Conservation (phyloP, 2,113 vertebrate genomes). For the Stictonetta naevosa region DNA sequence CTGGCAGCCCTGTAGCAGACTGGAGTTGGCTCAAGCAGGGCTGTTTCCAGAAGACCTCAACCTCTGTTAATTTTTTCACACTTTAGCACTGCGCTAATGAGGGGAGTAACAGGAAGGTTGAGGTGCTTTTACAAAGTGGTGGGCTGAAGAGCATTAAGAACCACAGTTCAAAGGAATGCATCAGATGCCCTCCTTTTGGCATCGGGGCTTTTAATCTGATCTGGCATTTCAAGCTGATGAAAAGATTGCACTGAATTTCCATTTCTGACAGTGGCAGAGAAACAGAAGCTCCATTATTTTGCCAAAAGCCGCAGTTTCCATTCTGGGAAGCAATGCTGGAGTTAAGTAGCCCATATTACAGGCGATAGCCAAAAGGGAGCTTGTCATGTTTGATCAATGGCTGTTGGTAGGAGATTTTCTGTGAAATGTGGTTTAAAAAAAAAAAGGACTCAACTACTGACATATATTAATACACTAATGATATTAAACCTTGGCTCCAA, state of each 20-base stretch:
- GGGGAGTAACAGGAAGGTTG: not conserved
- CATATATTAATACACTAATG: slow-evolving; percentile 53
- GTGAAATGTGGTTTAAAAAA: slow-evolving; percentile 20
- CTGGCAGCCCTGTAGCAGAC: not conserved
- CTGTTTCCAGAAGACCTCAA: not conserved
- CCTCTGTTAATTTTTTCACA: not conserved
- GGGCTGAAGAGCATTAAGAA: not conserved
- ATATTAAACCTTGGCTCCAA: slow-evolving; percentile 46
- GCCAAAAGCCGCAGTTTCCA: slow-evolving; percentile 25
- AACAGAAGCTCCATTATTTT: slow-evolving; percentile 67
- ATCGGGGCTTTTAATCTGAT: slow-evolving; percentile 18
- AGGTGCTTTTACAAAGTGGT: not conserved
- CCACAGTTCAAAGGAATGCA: not conserved
- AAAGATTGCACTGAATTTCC: slow-evolving; percentile 49
- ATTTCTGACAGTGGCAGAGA: slow-evolving; percentile 50
- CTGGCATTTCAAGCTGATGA: slow-evolving; percentile 37
- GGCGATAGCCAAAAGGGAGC: slow-evolving; percentile 8
- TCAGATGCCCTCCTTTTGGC: slow-evolving; percentile 3
- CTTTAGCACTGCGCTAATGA: not conserved
- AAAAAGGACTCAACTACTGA: slow-evolving; percentile 6
- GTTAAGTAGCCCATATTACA: slow-evolving; percentile 7
- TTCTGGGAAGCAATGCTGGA: slow-evolving; percentile 26
- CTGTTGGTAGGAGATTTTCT: slow-evolving; percentile 33
- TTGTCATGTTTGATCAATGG: slow-evolving; percentile 58
- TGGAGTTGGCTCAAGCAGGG: not conserved